Evolutionary conservation across 1,140 invertebrate genomes (phyloP).

Genomic region (Drosophila kohkoa): DNA sequence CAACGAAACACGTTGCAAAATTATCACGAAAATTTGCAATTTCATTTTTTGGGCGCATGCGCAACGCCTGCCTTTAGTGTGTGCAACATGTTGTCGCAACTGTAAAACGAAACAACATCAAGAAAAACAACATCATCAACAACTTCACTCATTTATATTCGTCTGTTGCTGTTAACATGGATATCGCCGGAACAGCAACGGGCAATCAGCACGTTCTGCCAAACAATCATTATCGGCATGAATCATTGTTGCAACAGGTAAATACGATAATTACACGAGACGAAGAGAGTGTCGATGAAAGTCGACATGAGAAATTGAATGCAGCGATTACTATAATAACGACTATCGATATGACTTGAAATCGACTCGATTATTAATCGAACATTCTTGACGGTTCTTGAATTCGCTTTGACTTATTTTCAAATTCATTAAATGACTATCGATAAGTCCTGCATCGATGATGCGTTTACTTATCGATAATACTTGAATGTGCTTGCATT

Average conservation of each 20-base stretch:
- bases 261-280: constrained; percentile 47
- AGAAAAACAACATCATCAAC: not conserved
- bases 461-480: not conserved
- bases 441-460: not conserved
- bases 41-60: constrained; percentile 43
- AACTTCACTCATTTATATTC: constrained; percentile 21
- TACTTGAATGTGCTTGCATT: no score
- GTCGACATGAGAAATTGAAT: constrained; percentile 1
- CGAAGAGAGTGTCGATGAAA: constrained; percentile 33
- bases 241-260: constrained; percentile 83
- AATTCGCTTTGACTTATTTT: no score
- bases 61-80: constrained; percentile 47
- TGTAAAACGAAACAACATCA: constrained; percentile 15
- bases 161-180: constrained; percentile 61
- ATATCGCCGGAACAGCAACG: constrained; percentile 72
- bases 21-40: constrained; percentile 13
- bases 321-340: not conserved
- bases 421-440: not conserved
- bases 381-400: no score
- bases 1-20: constrained; percentile 10
- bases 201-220: constrained; percentile 82
- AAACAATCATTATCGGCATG: constrained; percentile 84
- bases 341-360: constrained; percentile 1
- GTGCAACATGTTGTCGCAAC: constrained; percentile 53
- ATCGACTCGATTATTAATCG: not conserved